A percentile compares a stretch with the other conserved stretches of the same genome.
These are phyloP conservation scores for Telenomus remus DNA, from an alignment of 1,140 invertebrate species.

Conservation along the genomic window DNA sequence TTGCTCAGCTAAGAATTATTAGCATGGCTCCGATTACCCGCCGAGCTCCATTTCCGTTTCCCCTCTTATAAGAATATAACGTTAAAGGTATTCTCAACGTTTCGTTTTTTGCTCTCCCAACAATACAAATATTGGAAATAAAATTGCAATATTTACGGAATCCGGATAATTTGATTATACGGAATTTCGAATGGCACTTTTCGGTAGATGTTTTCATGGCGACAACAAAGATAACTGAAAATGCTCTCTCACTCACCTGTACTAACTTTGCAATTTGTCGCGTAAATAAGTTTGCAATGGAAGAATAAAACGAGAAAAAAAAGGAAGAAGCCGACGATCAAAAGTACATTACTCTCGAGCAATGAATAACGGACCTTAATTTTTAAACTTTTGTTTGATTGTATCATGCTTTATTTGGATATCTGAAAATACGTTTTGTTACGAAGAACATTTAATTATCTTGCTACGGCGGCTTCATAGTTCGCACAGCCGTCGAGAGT, in stretches of 20 bases:
- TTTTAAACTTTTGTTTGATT: too few species aligned
- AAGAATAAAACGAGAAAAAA: too few species aligned
- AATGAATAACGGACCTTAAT: too few species aligned
- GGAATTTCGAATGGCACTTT: background rate
- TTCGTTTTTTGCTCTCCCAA: background rate
- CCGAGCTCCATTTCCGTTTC: slow-evolving; percentile 16
- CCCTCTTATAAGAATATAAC: slow-evolving; percentile 10
- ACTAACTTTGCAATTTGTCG: too few species aligned
- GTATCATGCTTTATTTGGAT: slow-evolving; percentile 23
- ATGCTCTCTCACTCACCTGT: too few species aligned
- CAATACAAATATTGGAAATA: too few species aligned
- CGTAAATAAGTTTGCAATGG: background rate
- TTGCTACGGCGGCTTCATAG: slow-evolving; percentile 12
- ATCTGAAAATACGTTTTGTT: slow-evolving; percentile 21
- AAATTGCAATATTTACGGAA: too few species aligned
- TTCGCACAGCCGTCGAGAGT: slow-evolving; percentile 15
- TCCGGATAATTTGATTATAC: too few species aligned
- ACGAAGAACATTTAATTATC: slow-evolving; percentile 42
- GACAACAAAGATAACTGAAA: background rate
- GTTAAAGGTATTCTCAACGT: slow-evolving; percentile 6
- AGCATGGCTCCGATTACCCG: slow-evolving; percentile 19
- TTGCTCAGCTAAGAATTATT: slow-evolving; percentile 23
- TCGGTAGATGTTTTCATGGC: too few species aligned
- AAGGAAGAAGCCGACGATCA: too few species aligned
- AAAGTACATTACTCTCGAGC: too few species aligned